phyloP scores from a whole-genome alignment of 2,888 invertebrate genomes.

The Dolichomitus sp. region DNA sequence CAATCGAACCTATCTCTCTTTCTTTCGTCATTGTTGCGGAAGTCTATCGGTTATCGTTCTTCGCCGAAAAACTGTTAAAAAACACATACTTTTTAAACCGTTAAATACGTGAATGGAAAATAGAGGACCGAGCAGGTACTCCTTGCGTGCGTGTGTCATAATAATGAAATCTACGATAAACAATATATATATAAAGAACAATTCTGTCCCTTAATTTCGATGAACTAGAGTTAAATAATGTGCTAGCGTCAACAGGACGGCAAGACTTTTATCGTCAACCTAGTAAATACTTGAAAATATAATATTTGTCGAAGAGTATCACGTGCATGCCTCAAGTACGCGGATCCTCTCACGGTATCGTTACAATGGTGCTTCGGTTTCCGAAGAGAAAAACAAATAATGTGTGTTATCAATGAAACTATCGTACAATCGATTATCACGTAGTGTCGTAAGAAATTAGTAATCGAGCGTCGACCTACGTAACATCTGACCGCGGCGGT shows the following conservation, averaged over 20 bases:
- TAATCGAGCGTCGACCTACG: constrained; percentile 49
- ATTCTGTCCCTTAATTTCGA: constrained; percentile 33
- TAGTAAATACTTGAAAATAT: constrained; percentile 5
- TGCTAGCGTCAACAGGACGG: constrained; percentile 1
- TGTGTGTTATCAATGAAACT: constrained; percentile 43
- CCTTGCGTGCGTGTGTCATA: constrained; percentile 5
- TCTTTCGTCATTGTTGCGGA: constrained; percentile 33
- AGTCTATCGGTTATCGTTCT: constrained; percentile 15
- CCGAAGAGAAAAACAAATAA: constrained; percentile 45
- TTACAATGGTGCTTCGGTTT: constrained; percentile 8
- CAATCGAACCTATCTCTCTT: constrained; percentile 58
- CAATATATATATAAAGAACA: not conserved
- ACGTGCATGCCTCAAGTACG: not conserved
- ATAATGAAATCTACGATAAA: not conserved
- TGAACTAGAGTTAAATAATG: constrained; percentile 5
- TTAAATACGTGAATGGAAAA: constrained; percentile 37
- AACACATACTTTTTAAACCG: constrained; percentile 7
- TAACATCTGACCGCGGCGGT: not conserved
- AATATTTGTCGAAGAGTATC: not conserved
- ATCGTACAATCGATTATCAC: constrained; percentile 70
- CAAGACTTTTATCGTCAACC: not conserved
- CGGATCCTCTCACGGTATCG: not conserved
- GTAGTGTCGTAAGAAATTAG: constrained; percentile 68
- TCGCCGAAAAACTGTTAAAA: constrained; percentile 9
- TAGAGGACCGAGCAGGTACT: constrained; percentile 18